A percentile compares a stretch with the other conserved stretches of the same genome.
phyloP scores from a whole-genome alignment of 2,888 invertebrate genomes.

The Drosophila robusta region DNA sequence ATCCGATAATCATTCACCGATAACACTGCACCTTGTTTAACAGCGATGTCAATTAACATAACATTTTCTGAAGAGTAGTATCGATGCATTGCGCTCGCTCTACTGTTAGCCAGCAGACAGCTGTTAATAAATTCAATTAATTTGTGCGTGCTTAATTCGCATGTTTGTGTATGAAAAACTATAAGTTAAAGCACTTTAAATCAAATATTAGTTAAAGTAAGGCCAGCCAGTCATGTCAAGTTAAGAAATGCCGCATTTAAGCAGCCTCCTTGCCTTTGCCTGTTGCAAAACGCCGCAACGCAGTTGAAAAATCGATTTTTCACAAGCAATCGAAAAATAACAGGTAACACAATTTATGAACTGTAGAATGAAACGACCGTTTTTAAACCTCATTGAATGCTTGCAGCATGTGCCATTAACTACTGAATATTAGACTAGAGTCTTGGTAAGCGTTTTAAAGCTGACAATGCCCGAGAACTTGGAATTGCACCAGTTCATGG shows the following conservation, averaged over 20 bases:
- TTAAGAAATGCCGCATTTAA: conserved; percentile 30
- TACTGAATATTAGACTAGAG: conserved; percentile 19
- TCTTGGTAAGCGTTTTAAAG: conserved; percentile 10
- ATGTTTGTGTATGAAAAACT: conserved; percentile 24
- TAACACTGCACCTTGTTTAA: neutral
- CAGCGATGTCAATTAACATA: neutral
- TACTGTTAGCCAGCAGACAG: conserved; percentile 19
- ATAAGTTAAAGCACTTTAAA: neutral
- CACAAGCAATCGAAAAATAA: conserved; percentile 33
- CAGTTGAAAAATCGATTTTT: conserved; percentile 58
- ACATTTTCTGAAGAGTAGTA: neutral
- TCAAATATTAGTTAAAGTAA: neutral
- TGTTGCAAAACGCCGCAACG: conserved; percentile 21
- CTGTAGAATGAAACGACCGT: neutral
- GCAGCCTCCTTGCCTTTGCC: conserved; percentile 29
- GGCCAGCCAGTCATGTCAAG: conserved; percentile 8
- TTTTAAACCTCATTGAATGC: conserved; percentile 4
- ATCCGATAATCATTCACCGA: neutral
- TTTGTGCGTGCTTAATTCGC: conserved; percentile 2
- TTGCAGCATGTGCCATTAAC: conserved; percentile 64
- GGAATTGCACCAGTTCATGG: conserved; percentile 92
- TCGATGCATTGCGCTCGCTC: neutral
- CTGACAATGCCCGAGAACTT: conserved; percentile 90
- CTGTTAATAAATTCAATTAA: conserved; percentile 25
- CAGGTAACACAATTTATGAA: conserved; percentile 39